A percentile compares a stretch with the other conserved stretches of the same genome.
Conservation (phyloP, 2,888 invertebrate genomes). For the Cataglyphis altisquamis region DNA sequence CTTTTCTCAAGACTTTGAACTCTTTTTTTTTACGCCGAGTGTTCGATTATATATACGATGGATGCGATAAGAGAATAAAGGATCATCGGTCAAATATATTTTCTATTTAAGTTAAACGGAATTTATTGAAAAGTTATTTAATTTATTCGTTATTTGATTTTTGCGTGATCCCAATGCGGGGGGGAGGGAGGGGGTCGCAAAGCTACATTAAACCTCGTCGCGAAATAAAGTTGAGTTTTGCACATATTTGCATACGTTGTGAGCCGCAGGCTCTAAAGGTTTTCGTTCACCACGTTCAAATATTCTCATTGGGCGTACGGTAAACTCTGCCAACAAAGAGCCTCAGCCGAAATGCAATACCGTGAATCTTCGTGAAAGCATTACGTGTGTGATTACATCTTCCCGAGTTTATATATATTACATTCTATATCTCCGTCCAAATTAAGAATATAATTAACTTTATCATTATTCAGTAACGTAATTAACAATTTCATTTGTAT, state of each 20-base stretch:
- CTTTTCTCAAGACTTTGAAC: not conserved
- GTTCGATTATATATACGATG: not conserved
- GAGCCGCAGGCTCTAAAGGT: constrained; percentile 30
- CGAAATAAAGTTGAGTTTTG: constrained; percentile 53
- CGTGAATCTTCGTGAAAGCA: constrained; percentile 40
- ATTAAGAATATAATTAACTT: constrained; percentile 17
- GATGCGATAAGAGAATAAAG: not conserved
- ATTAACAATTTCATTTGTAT: not conserved
- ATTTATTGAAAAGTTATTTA: constrained; percentile 48
- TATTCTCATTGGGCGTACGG: constrained; percentile 47
- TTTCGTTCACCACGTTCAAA: constrained; percentile 43
- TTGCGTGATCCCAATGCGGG: not conserved
- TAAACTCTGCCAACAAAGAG: constrained; percentile 50
- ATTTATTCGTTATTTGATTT: constrained; percentile 54
- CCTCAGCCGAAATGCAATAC: constrained; percentile 30
- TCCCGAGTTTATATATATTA: constrained; percentile 1
- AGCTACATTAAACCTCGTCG: constrained; percentile 30
- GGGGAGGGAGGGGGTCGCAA: constrained; percentile 2
- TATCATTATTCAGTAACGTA: not conserved
- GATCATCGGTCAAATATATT: not conserved
- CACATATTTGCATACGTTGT: constrained; percentile 53
- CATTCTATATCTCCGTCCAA: not conserved
- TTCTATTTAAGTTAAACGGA: constrained; percentile 13
- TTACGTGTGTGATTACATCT: constrained; percentile 26
- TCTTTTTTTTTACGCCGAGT: not conserved